These are phyloP conservation scores for Mythimna lalbum DNA, from an alignment of 2,888 invertebrate genomes.

Conservation along the genomic window DNA sequence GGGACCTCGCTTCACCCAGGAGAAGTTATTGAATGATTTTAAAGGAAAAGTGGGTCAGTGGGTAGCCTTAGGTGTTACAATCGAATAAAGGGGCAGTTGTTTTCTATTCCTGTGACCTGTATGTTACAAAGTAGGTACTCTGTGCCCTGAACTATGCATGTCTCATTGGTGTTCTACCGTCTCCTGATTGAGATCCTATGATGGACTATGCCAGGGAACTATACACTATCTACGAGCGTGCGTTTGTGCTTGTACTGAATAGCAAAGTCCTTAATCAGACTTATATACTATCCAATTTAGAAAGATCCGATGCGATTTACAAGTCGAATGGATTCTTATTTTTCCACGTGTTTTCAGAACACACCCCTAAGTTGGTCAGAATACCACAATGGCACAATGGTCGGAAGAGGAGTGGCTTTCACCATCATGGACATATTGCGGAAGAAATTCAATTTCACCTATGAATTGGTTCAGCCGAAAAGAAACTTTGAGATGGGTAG, in stretches of 20 bases:
- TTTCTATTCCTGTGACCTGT: no score
- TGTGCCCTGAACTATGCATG: not conserved
- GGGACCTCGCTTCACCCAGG: no score
- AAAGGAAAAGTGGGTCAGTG: no score
- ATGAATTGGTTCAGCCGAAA: slow-evolving; percentile 92
- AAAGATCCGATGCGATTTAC: not conserved
- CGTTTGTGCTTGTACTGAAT: not conserved
- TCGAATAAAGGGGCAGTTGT: not conserved
- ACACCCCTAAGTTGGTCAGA: slow-evolving; percentile 91
- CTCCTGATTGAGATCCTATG: not conserved
- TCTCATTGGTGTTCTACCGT: not conserved
- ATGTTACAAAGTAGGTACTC: no score
- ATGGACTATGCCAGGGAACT: not conserved
- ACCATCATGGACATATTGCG: slow-evolving; percentile 92
- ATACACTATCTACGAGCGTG: not conserved
- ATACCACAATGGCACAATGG: slow-evolving; percentile 87
- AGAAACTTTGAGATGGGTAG: slow-evolving; percentile 92
- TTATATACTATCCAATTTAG: no score
- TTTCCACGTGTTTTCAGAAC: slow-evolving; percentile 85
- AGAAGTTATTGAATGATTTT: no score
- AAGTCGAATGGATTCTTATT: not conserved
- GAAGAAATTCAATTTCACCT: slow-evolving; percentile 93
- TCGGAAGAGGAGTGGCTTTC: slow-evolving; percentile 94
- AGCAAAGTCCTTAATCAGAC: not conserved
- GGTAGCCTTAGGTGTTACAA: no score